Evolutionary conservation across 2,113 vertebrate genomes (phyloP), one percentile per base, ranked within the genome.

Genomic region (Athene cunicularia): DNA sequence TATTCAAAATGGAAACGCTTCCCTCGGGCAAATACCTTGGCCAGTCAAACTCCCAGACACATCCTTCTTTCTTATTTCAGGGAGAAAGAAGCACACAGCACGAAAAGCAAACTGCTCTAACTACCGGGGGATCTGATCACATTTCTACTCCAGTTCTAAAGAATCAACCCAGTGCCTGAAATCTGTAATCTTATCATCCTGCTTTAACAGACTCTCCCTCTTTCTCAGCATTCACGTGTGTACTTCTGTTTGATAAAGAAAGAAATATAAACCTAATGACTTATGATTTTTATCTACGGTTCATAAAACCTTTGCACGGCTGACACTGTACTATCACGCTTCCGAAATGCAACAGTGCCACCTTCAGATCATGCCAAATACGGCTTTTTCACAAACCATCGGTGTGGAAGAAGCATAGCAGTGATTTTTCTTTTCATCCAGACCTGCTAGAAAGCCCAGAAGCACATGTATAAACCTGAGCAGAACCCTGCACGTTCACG

Each of bases 341-440:
- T 93, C 74, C 21, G n/a, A 92, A 97, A 52, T 81, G 76, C 97
- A 93, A 94, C 91, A 98, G 96, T 80, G 95, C 98, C 98, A 98
- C 97, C 98, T 98, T 86, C 90, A 81, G 98, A 26, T 77, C 79
- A 10, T 0, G 2, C 20, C 20, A 32, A 41, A 14, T 3, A 84
- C 14, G 8, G 59, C 53, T 66, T 45, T 68, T 41, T 15, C 74
- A 59, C 70, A 67, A 68, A 23, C 22, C 14, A 7, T 14, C 41
- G 8, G 28, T 2, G 18, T 1, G 47, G 60, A 82, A 82, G 28
- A 53, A 85, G 64, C 28, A 33, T 27, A 73, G 28, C n/a, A 82
- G 64, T 0, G 14, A 35, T 49, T 88, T 39, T 86, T 80, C n/a
- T 39, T 41, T 53, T 56, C 59, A 45, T 52, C 21, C 14, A 22